These are phyloP conservation scores for Neodon shergylaensis DNA, from an alignment of 2,113 vertebrate genomes.

Conservation along the genomic window DNA sequence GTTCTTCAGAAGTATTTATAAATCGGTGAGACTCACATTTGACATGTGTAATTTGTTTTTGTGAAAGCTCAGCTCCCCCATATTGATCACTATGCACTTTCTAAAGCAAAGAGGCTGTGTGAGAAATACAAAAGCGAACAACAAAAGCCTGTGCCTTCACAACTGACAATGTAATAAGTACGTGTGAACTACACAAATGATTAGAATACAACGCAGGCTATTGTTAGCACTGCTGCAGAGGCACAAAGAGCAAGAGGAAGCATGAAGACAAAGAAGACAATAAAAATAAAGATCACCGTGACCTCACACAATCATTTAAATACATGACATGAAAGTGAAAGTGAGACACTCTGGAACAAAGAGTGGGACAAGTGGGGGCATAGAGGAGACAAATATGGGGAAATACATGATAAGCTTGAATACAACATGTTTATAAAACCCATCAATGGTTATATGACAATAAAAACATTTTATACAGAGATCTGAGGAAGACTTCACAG, in stretches of 20 bases:
- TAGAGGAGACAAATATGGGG: not conserved
- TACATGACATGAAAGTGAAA: not conserved
- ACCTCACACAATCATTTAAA: not conserved
- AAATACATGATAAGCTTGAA: not conserved
- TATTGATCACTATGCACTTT: constrained; percentile 49
- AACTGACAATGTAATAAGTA: constrained; percentile 59
- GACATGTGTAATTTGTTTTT: constrained; percentile 37
- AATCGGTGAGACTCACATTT: constrained; percentile 10
- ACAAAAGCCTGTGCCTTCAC: not conserved
- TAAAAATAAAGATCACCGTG: not conserved
- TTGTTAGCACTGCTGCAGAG: constrained; percentile 7
- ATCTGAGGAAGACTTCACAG: not conserved
- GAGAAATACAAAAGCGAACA: constrained; percentile 7
- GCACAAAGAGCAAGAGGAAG: not conserved
- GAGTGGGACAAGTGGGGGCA: not conserved
- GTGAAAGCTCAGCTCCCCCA: constrained; percentile 1
- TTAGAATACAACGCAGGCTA: not conserved
- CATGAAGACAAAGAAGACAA: constrained; percentile 41
- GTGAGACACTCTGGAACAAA: not conserved
- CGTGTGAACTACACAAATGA: constrained; percentile 45
- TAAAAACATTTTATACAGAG: not conserved
- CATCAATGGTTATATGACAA: not conserved
- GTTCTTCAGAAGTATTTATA: not conserved
- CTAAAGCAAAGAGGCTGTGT: constrained; percentile 10
- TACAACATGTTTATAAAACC: not conserved